Evolutionary conservation across 2,113 vertebrate genomes (phyloP).

Genomic region (Pteruthius melanotis): DNA sequence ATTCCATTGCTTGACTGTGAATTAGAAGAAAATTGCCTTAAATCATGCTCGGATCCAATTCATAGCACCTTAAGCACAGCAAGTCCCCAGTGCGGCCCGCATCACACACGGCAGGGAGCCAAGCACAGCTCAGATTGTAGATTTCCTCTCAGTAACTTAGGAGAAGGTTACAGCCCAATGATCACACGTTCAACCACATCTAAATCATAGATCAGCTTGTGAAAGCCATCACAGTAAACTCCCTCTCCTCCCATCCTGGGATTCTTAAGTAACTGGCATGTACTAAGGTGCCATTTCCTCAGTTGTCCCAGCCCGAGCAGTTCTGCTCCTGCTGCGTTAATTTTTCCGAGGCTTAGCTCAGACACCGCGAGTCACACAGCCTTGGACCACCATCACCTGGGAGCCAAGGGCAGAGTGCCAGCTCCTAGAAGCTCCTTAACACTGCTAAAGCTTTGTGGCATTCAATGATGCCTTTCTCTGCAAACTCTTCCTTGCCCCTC

Average conservation of each 20-base stretch:
- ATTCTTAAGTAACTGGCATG: neutral
- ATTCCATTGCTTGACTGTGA: neutral
- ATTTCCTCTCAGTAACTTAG: neutral
- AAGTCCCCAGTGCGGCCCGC: neutral
- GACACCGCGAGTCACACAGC: neutral
- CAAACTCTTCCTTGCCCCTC: neutral
- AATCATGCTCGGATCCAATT: neutral
- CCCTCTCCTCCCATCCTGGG: neutral
- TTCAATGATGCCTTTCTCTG: neutral
- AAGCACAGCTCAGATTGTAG: fast-evolving
- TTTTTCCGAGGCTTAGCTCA: neutral
- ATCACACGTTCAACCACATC: neutral
- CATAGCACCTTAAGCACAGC: neutral
- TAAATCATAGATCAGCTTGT: neutral
- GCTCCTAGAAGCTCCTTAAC: neutral
- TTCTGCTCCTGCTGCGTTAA: neutral
- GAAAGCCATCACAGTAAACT: neutral
- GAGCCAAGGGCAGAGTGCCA: neutral
- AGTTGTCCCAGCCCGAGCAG: neutral
- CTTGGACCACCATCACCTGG: neutral
- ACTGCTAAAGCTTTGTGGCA: neutral
- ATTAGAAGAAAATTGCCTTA: slow-evolving; percentile 28
- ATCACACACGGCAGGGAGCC: fast-evolving
- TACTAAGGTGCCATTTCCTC: neutral
- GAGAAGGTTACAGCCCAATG: neutral